Percentiles rank a stretch among this genome's conserved stretches.
Conservation (phyloP, 2,113 vertebrate species). For the Brachionichthys hirsutus region DNA sequence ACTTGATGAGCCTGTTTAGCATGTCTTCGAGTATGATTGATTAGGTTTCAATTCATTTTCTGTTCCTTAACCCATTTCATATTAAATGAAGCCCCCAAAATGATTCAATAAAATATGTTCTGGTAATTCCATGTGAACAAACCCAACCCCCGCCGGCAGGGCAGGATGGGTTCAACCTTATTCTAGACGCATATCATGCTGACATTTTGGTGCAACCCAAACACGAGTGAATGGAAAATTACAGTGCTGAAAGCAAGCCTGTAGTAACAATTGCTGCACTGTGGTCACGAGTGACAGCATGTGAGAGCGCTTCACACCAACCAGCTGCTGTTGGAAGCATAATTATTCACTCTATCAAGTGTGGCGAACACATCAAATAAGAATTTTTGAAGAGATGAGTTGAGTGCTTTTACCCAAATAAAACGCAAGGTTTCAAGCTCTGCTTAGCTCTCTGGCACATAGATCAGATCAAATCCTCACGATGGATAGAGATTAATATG, state of each 20-base stretch:
- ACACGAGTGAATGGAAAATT: too few species aligned
- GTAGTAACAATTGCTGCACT: too few species aligned
- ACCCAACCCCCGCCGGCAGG: not conserved
- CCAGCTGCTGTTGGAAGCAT: too few species aligned
- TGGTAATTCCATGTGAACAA: not conserved
- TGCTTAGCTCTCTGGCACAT: not conserved
- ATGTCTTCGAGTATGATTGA: not conserved
- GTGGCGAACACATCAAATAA: too few species aligned
- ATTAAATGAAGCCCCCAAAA: not conserved
- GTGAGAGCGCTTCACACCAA: not conserved
- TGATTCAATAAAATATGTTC: not conserved
- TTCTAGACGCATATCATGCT: not conserved
- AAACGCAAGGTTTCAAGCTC: too few species aligned
- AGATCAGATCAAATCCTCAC: slow-evolving; percentile 29
- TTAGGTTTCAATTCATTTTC: slow-evolving; percentile 5
- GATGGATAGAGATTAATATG: slow-evolving; percentile 48
- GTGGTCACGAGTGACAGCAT: not conserved
- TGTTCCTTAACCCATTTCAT: not conserved
- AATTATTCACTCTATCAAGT: too few species aligned
- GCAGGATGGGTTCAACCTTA: not conserved
- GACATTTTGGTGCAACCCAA: slow-evolving; percentile 3
- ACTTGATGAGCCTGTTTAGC: slow-evolving; percentile 3
- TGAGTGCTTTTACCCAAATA: too few species aligned
- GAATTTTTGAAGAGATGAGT: too few species aligned
- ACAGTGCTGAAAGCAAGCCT: too few species aligned